These are phyloP conservation scores for Dryomyza anilis DNA, from an alignment of 2,888 invertebrate genomes.

Conservation along the genomic window DNA sequence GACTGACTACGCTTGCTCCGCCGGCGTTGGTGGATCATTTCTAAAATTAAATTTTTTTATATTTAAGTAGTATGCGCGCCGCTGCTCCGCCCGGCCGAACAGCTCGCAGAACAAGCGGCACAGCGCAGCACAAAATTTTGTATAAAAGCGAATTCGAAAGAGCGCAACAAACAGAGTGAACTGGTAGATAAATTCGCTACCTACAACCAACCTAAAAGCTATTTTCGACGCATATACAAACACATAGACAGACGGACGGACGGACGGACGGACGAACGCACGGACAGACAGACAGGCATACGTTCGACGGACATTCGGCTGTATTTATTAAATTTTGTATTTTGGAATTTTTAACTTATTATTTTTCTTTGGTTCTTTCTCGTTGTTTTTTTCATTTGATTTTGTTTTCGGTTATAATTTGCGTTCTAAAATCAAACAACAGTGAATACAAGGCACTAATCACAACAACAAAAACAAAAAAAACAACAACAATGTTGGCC, in stretches of 20 bases:
- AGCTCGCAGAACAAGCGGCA: background rate
- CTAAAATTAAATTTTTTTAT: constrained; percentile 22
- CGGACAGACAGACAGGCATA: background rate
- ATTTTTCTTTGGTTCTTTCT: constrained; percentile 2
- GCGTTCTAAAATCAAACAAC: constrained; percentile 16
- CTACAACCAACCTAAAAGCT: constrained; percentile 16
- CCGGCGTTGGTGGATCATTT: constrained; percentile 22
- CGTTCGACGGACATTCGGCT: background rate
- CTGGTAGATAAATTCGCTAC: constrained; percentile 6
- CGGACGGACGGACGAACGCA: background rate
- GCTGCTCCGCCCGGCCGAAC: no score
- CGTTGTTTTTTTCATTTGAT: no score
- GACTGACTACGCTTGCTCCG: constrained; percentile 10
- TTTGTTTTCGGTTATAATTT: constrained; percentile 15
- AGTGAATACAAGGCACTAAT: background rate
- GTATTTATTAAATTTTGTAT: constrained; percentile 8
- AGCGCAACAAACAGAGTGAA: constrained; percentile 4
- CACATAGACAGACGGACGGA: background rate
- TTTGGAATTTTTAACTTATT: constrained; percentile 20
- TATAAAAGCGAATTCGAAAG: no score
- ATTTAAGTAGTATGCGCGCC: no score
- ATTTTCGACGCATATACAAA: constrained; percentile 8
- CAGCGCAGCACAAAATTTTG: constrained; percentile 6
- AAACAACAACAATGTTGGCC: background rate
- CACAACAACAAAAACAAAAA: background rate